Conservation (phyloP, 2,113 vertebrate genomes). For the Anser cygnoides region DNA sequence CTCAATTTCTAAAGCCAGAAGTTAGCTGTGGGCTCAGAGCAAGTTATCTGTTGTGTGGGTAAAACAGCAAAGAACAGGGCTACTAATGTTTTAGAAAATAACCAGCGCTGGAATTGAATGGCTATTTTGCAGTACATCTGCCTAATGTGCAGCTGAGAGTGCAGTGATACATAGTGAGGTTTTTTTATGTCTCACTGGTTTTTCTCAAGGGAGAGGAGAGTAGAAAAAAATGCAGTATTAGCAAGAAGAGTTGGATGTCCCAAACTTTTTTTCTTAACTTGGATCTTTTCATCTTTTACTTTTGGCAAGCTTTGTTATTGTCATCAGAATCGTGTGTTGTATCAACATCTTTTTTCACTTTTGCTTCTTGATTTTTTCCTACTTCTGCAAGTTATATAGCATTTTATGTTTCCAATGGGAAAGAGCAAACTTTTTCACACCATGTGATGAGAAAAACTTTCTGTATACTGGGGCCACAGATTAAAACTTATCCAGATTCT, state of each 20-base stretch:
- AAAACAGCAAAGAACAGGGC: neutral
- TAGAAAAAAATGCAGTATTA: neutral
- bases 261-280: neutral
- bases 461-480: neutral
- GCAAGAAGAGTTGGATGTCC: neutral
- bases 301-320: neutral
- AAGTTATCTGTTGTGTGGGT: neutral
- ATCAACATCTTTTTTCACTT: neutral
- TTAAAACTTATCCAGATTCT: neutral
- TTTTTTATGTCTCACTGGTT: neutral
- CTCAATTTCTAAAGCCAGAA: neutral
- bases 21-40: neutral
- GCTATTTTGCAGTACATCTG: neutral
- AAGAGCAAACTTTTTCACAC: neutral
- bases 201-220: neutral
- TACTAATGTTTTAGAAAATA: neutral
- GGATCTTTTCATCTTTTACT: neutral
- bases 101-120: neutral
- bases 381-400: neutral
- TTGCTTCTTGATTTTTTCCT: neutral
- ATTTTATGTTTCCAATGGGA: neutral
- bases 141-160: neutral
- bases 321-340: neutral
- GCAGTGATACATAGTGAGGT: fast-evolving
- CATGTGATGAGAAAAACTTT: neutral